Percentiles rank a stretch among this genome's conserved stretches.
These are phyloP conservation scores for Synanthedon tipuliformis DNA, from an alignment of 2,888 invertebrate species.

Conservation along the genomic window DNA sequence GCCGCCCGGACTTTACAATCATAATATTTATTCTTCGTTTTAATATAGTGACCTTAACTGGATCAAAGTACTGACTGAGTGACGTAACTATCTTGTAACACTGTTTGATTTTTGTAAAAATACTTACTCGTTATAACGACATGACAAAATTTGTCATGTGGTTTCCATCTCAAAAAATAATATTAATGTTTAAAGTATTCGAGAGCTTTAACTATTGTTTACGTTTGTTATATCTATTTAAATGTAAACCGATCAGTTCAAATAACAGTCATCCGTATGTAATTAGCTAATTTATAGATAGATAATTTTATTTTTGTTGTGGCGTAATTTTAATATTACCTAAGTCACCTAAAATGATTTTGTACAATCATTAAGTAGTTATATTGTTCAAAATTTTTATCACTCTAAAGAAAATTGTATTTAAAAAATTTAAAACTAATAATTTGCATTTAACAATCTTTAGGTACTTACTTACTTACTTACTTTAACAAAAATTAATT, in stretches of 20 bases:
- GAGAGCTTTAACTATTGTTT: constrained; percentile 38
- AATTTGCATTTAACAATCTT: too few relatives aligned
- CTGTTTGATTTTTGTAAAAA: constrained; percentile 27
- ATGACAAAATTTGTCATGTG: constrained; percentile 20
- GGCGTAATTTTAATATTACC: too few relatives aligned
- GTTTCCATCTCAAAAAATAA: constrained; percentile 26
- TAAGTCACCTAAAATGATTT: too few relatives aligned
- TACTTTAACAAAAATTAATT: constrained; percentile 1
- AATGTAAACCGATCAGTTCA: constrained; percentile 10
- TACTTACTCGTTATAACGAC: constrained; percentile 16
- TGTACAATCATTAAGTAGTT: too few relatives aligned
- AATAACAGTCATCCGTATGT: constrained; percentile 3
- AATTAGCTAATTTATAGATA: constrained; percentile 3
- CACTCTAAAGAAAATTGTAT: too few relatives aligned
- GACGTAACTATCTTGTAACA: constrained; percentile 50
- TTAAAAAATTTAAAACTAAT: too few relatives aligned
- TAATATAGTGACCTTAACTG: constrained; percentile 63
- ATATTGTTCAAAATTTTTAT: too few relatives aligned
- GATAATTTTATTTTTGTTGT: too few relatives aligned
- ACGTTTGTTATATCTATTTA: constrained; percentile 9
- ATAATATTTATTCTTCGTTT: constrained; percentile 68
- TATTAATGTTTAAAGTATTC: constrained; percentile 24
- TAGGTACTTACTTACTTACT: too few relatives aligned
- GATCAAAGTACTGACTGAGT: constrained; percentile 65
- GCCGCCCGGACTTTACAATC: constrained; percentile 66